These are phyloP conservation scores for Minunthozetes semirufus DNA, from an alignment of 2,888 invertebrate species.

Conservation along the genomic window DNA sequence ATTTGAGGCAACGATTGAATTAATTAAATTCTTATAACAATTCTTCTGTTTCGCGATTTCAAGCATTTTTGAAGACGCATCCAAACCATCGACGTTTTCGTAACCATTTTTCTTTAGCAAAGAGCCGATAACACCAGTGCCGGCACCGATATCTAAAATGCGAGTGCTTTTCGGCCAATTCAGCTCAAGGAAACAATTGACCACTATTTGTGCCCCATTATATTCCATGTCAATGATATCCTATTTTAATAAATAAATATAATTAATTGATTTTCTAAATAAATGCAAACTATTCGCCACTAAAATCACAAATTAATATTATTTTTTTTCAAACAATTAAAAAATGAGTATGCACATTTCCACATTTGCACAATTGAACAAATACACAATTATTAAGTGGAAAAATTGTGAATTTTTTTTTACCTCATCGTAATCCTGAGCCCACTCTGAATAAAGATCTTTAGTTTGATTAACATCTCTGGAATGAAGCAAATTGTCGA, in stretches of 20 bases:
- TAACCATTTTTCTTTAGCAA: conserved; percentile 14
- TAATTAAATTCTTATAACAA: conserved; percentile 12
- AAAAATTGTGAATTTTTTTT: neutral
- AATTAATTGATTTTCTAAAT: too few species aligned
- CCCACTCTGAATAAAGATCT: conserved; percentile 23
- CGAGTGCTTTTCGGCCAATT: conserved; percentile 5
- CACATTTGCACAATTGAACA: too few species aligned
- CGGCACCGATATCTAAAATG: conserved; percentile 36
- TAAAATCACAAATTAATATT: neutral
- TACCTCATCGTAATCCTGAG: conserved; percentile 29
- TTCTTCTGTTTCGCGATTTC: conserved; percentile 28
- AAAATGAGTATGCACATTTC: too few species aligned
- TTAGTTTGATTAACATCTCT: neutral
- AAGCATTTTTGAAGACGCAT: conserved; percentile 31
- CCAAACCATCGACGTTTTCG: conserved; percentile 33
- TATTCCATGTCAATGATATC: conserved; percentile 31
- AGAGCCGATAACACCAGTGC: conserved; percentile 28
- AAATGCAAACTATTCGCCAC: too few species aligned
- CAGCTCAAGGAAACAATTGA: conserved; percentile 18
- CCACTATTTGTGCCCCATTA: conserved; percentile 24
- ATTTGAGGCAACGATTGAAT: neutral
- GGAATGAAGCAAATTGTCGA: neutral
- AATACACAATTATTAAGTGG: neutral
- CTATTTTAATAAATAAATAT: conserved; percentile 1
- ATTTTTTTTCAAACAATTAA: neutral